These are phyloP conservation scores for Irena cyanogastra DNA, from an alignment of 2,113 vertebrate genomes.

Conservation along the genomic window DNA sequence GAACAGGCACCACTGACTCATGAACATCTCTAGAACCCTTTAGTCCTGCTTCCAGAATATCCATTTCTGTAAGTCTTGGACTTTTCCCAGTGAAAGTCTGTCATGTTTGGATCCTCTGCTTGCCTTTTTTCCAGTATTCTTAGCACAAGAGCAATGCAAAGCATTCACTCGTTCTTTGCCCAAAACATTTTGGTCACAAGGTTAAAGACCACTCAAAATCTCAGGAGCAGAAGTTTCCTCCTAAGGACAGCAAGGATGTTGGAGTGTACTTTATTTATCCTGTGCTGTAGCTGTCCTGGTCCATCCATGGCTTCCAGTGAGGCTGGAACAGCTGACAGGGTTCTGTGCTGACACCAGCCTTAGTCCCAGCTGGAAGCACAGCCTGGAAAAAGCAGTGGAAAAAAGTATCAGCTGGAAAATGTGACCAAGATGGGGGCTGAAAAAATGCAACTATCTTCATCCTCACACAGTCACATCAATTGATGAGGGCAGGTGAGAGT, in stretches of 20 bases:
- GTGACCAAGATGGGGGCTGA: not conserved
- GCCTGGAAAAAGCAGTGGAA: not conserved
- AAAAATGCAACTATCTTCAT: not conserved
- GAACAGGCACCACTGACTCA: not conserved
- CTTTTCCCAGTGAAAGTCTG: not conserved
- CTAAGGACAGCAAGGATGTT: not conserved
- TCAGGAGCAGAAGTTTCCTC: not conserved
- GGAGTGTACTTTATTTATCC: not conserved
- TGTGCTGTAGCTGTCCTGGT: not conserved
- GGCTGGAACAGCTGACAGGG: not conserved
- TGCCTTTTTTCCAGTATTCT: not conserved
- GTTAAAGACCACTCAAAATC: not conserved
- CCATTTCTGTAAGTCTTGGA: not conserved
- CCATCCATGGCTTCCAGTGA: not conserved
- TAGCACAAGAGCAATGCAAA: not conserved
- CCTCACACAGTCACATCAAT: not conserved
- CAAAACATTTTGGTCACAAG: not conserved
- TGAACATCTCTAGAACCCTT: rapidly evolving
- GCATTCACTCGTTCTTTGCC: not conserved
- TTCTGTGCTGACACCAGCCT: not conserved
- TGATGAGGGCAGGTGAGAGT: not conserved
- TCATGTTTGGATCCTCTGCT: not conserved
- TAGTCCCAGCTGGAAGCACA: not conserved
- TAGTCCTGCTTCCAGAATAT: not conserved
- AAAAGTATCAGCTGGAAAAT: not conserved